A percentile compares a stretch with the other conserved stretches of the same genome.
Evolutionary conservation across 2,888 invertebrate genomes (phyloP).

Genomic region (Blera fallax): DNA sequence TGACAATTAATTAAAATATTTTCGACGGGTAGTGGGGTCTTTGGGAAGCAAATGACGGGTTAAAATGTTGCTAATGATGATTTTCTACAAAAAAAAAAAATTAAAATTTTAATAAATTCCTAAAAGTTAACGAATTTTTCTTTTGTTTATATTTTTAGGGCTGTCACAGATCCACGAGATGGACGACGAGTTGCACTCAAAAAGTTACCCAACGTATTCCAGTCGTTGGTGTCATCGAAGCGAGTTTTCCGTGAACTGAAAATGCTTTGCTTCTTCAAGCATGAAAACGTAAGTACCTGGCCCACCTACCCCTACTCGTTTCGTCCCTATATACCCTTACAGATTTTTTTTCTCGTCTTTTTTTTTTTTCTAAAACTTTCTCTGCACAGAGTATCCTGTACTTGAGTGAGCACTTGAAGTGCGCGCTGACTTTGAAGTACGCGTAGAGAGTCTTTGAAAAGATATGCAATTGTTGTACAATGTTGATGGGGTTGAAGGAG

Average conservation of each 20-base stretch:
- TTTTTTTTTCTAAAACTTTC: background rate
- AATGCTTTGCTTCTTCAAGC: constrained; percentile 99
- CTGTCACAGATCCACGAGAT: constrained; percentile 99
- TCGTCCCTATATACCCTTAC: no score
- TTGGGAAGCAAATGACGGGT: background rate
- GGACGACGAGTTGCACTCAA: constrained; percentile 99
- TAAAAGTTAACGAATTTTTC: background rate
- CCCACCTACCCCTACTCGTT: no score
- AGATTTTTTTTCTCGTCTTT: background rate
- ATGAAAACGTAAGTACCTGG: constrained; percentile 97
- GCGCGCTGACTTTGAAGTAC: constrained; percentile 23
- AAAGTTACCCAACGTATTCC: constrained; percentile 99
- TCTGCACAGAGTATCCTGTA: background rate
- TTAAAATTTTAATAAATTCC: background rate
- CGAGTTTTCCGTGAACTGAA: constrained; percentile 99
- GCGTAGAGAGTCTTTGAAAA: background rate
- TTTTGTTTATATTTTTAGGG: constrained; percentile 87
- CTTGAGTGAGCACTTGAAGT: constrained; percentile 9
- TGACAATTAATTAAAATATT: constrained; percentile 18
- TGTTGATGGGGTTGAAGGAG: background rate
- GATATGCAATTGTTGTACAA: constrained; percentile 1
- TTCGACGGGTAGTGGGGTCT: background rate
- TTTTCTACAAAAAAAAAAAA: background rate
- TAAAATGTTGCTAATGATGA: constrained; percentile 17
- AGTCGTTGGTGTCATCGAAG: constrained; percentile 99